Conservation (phyloP, 2,888 invertebrate species). For the Rhaphigaster nebulosa region DNA sequence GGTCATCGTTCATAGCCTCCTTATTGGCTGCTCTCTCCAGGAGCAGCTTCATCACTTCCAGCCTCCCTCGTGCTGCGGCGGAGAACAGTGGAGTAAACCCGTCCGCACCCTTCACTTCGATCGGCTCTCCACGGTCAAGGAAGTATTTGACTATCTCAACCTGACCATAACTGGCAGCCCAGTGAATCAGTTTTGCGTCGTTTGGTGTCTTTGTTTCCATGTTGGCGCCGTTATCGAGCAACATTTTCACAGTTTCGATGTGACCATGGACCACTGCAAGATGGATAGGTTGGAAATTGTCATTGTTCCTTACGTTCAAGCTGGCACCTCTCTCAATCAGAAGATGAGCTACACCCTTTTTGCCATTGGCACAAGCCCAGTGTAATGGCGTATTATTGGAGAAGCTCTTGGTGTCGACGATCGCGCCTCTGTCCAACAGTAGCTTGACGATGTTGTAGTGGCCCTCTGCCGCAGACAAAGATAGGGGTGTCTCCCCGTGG, state of each 20-base stretch:
- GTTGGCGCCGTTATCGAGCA: conserved; percentile 15
- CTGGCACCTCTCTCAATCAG: neutral
- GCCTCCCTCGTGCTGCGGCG: neutral
- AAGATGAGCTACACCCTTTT: neutral
- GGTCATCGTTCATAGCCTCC: conserved; percentile 37
- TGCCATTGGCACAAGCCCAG: neutral
- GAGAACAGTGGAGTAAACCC: conserved; percentile 9
- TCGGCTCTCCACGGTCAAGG: neutral
- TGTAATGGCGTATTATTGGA: conserved; percentile 5
- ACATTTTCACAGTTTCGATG: neutral
- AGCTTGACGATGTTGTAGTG: conserved; percentile 22
- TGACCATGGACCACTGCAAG: neutral
- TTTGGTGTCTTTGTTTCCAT: conserved; percentile 11
- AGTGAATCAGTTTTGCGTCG: conserved; percentile 1
- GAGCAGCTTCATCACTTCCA: conserved; percentile 17
- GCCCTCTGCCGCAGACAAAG: neutral
- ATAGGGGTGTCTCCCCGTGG: conserved; percentile 13
- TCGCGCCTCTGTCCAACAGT: neutral
- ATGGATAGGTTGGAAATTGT: conserved; percentile 42
- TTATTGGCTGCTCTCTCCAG: conserved; percentile 17
- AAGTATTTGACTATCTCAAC: neutral
- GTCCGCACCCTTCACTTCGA: conserved; percentile 1
- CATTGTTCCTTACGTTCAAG: conserved; percentile 26
- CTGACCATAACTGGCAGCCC: conserved; percentile 7
- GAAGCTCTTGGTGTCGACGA: conserved; percentile 10